Evolutionary conservation across 2,888 invertebrate species (phyloP), one percentile per base, ranked within the genome.

Genomic region (Dorcus hopei): DNA sequence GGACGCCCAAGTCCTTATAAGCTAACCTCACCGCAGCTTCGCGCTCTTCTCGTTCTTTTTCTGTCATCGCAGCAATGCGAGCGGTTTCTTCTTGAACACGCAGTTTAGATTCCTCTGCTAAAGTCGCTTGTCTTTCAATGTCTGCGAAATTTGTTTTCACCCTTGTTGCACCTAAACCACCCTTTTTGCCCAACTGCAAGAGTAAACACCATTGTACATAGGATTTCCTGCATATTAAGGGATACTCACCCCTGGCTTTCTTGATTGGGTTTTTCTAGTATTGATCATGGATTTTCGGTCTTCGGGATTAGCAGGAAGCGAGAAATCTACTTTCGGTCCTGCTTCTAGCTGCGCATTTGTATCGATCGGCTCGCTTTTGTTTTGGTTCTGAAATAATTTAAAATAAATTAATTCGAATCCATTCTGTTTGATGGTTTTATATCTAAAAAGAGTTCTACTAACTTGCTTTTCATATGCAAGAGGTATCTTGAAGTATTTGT

Each of bases 131-230:
- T 64, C 89, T 87, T 79, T 98, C 97, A 61, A 98, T 87, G 73
- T 96, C 97, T 14, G 92, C 93, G 77, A 99, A 99, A 80, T 97
- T 95, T 3, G 95, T 87, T 71, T 91, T 91, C 26, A 98, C 95
- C 77, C 93, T 93, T 52, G 95, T 96, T 11, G 98, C 99, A 51
- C 98, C 98, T 54, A 98, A 80, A 0, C 93, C 92, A 42, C 91
- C 88, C 75, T 94, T 96, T 65, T 93, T 88, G 9, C 95, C 95
- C 70, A 94, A 73, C 93, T 93, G 67, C n/a, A 70, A 66, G 58
- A 54, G 8, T 3, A 39, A 6, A 16, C n/a, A 5, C 0, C 9
- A 11, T 23, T n/a, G 5, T 33, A 48, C n/a, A 45, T 33, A 53
- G 38, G 26, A 9, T 3, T 41, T 43, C 9, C 19, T 16, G 47